These are phyloP conservation scores for Drosophila melanica DNA, from an alignment of 1,140 invertebrate genomes.

Conservation along the genomic window DNA sequence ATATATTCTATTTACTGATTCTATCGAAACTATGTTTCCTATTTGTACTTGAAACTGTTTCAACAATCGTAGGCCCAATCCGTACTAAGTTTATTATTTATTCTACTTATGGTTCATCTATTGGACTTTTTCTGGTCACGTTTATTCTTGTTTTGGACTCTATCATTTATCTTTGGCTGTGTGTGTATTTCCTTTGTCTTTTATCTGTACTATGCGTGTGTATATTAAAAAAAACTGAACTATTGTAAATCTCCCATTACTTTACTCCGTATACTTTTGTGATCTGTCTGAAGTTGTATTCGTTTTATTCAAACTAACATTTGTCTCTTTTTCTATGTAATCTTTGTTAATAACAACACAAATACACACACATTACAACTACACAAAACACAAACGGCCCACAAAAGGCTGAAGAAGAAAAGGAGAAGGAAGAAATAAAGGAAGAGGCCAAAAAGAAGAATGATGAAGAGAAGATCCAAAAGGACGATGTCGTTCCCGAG, in stretches of 20 bases:
- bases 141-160: neutral
- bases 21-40: neutral
- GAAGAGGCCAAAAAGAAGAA: neutral
- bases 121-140: conserved; percentile 7
- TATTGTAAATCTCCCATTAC: neutral
- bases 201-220: neutral
- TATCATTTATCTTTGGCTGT: neutral
- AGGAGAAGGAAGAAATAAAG: neutral
- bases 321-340: conserved; percentile 3
- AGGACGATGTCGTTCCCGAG: neutral
- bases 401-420: conserved; percentile 14
- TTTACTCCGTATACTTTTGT: neutral
- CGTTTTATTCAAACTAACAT: conserved; percentile 10
- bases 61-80: neutral
- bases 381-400: conserved; percentile 6
- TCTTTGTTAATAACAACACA: conserved; percentile 33
- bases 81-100: neutral
- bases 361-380: conserved; percentile 28
- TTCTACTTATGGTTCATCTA: conserved; percentile 14
- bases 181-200: neutral
- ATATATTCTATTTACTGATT: neutral
- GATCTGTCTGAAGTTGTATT: neutral
- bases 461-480: neutral
- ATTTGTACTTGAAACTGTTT: neutral
- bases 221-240: neutral